Conservation (phyloP, 2,113 vertebrate species). For the Nesogale talazaci region DNA sequence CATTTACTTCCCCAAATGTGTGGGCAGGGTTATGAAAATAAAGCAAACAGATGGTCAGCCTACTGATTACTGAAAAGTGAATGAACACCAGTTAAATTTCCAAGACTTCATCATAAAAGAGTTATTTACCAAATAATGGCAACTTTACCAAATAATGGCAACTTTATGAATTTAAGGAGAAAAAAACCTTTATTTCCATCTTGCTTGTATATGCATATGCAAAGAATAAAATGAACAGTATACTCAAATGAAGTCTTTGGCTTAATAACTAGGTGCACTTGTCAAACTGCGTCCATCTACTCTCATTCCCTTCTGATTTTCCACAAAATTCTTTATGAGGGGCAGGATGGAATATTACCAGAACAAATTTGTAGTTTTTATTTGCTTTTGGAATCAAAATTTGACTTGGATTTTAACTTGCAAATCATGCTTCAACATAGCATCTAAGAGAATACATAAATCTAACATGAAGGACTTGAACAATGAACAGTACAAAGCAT, state of each 20-base stretch:
- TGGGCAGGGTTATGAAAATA: slow-evolving; percentile 80
- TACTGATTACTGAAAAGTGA: slow-evolving; percentile 81
- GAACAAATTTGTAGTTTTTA: slow-evolving; percentile 27
- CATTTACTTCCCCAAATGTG: slow-evolving; percentile 78
- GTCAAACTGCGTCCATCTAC: not conserved
- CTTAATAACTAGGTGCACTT: not conserved
- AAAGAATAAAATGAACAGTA: slow-evolving; percentile 17
- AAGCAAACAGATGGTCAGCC: slow-evolving; percentile 79
- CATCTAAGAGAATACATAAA: not conserved
- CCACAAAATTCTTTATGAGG: not conserved
- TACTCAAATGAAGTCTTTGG: slow-evolving; percentile 13
- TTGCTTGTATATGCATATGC: slow-evolving; percentile 37
- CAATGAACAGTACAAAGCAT: not conserved
- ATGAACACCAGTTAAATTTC: slow-evolving; percentile 77
- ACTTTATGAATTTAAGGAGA: slow-evolving; percentile 64
- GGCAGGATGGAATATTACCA: slow-evolving; percentile 5
- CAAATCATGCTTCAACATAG: slow-evolving; percentile 9
- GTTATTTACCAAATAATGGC: slow-evolving; percentile 71
- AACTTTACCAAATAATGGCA: slow-evolving; percentile 76
- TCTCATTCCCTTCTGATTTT: slow-evolving; percentile 4
- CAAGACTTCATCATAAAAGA: slow-evolving; percentile 76
- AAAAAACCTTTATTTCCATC: slow-evolving; percentile 54
- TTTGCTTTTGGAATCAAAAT: slow-evolving; percentile 47
- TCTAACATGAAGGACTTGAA: not conserved
- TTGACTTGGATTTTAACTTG: slow-evolving; percentile 20